Conservation (phyloP, 2,113 vertebrate species). For the Chaenogobius annularis region DNA sequence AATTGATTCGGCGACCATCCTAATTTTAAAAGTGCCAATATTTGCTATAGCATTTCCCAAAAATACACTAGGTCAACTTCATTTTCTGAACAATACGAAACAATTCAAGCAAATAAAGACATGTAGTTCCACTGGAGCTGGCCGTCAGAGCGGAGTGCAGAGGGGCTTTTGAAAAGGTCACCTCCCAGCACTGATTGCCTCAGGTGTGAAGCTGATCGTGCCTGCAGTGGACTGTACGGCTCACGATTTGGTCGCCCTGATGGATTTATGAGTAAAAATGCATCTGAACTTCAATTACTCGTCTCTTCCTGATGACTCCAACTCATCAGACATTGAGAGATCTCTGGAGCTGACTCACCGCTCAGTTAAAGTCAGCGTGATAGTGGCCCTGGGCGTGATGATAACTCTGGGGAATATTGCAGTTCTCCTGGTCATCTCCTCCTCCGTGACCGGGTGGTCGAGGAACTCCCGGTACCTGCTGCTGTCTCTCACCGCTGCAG, state of each 20-base stretch:
- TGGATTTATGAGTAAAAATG: slow-evolving; percentile 56
- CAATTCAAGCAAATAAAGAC: too few relatives aligned
- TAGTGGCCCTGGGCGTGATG: slow-evolving; percentile 76
- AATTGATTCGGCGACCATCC: too few relatives aligned
- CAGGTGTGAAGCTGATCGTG: slow-evolving; percentile 61
- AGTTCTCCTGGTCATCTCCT: slow-evolving; percentile 78
- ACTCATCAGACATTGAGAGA: slow-evolving; percentile 40
- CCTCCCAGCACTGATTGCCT: slow-evolving; percentile 46
- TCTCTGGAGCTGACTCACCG: slow-evolving; percentile 64
- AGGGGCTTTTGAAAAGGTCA: not conserved
- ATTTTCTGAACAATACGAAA: too few relatives aligned
- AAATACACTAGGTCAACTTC: too few relatives aligned
- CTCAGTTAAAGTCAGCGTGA: slow-evolving; percentile 74
- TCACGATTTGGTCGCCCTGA: slow-evolving; percentile 13
- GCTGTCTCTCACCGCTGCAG: slow-evolving; percentile 81
- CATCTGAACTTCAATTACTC: slow-evolving; percentile 54
- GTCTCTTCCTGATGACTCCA: slow-evolving; percentile 20
- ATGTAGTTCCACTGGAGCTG: too few relatives aligned
- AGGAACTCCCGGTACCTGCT: slow-evolving; percentile 81
- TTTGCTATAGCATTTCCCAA: too few relatives aligned
- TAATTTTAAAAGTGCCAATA: too few relatives aligned
- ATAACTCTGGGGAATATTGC: slow-evolving; percentile 81
- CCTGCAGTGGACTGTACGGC: not conserved
- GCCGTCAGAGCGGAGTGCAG: too few relatives aligned
- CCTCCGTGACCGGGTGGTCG: slow-evolving; percentile 83